Conservation (phyloP, 2,888 invertebrate species). For the Steromphala cineraria region DNA sequence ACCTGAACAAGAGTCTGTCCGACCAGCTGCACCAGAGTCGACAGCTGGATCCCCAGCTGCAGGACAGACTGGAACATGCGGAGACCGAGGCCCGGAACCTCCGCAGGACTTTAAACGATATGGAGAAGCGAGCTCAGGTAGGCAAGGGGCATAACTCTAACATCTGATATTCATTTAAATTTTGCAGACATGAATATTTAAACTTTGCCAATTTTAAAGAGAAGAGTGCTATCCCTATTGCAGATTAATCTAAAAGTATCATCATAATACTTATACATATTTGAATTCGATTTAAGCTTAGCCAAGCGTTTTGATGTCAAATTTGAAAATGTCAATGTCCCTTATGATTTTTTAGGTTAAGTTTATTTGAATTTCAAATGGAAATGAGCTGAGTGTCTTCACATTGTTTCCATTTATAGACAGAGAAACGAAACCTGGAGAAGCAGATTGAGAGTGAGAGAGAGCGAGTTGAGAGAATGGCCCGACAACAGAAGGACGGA, state of each 20-base stretch:
- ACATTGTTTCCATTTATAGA: slow-evolving; percentile 33
- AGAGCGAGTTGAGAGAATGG: slow-evolving; percentile 52
- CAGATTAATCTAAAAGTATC: background rate
- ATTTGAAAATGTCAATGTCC: background rate
- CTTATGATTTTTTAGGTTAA: background rate
- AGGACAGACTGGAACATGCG: slow-evolving; percentile 57
- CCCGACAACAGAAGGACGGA: slow-evolving; percentile 42
- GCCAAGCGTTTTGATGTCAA: background rate
- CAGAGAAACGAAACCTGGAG: slow-evolving; percentile 59
- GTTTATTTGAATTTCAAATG: background rate
- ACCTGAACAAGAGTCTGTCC: slow-evolving; percentile 61
- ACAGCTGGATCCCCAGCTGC: slow-evolving; percentile 55
- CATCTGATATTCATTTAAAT: too few relatives aligned
- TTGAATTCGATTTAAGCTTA: background rate
- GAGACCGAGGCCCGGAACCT: slow-evolving; percentile 58
- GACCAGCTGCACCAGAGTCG: slow-evolving; percentile 63
- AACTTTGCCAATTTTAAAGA: too few relatives aligned
- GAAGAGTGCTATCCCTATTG: too few relatives aligned
- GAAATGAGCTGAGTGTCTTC: background rate
- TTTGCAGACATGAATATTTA: too few relatives aligned
- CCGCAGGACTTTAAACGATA: slow-evolving; percentile 55
- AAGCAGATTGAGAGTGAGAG: slow-evolving; percentile 62
- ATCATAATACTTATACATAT: background rate
- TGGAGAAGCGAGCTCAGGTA: slow-evolving; percentile 64
- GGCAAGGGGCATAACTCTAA: background rate